These are phyloP conservation scores for Agrilus mali DNA, from an alignment of 2,888 invertebrate genomes.

Conservation along the genomic window DNA sequence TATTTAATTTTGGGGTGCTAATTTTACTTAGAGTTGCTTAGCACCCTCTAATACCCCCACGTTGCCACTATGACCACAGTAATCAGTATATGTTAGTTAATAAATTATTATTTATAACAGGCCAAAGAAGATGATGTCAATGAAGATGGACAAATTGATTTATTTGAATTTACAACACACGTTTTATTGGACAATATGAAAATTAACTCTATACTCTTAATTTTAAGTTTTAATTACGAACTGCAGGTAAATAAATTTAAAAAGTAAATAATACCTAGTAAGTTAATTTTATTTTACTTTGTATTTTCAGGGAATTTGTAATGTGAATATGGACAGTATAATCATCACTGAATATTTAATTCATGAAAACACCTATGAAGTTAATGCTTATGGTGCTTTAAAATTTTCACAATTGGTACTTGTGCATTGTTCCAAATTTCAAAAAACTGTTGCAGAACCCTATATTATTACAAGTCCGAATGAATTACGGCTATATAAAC, in stretches of 20 bases:
- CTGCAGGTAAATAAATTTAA: constrained; percentile 41
- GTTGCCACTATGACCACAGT: too few species aligned
- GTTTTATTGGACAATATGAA: constrained; percentile 38
- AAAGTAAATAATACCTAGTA: neutral
- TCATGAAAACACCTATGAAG: constrained; percentile 28
- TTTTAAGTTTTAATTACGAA: constrained; percentile 48
- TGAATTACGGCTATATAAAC: constrained; percentile 32
- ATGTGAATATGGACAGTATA: constrained; percentile 35
- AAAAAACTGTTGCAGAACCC: constrained; percentile 43
- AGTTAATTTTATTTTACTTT: neutral
- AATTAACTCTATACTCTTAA: constrained; percentile 43
- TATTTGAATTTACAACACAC: constrained; percentile 43
- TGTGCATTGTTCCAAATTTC: constrained; percentile 36
- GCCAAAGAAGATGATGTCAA: constrained; percentile 53
- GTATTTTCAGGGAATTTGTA: constrained; percentile 38
- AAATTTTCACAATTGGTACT: constrained; percentile 37
- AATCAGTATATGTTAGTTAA: constrained; percentile 22
- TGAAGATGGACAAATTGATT: constrained; percentile 50
- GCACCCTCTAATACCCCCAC: too few species aligned
- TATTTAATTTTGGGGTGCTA: too few species aligned
- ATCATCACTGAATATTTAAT: constrained; percentile 18
- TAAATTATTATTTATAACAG: constrained; percentile 32
- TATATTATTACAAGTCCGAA: constrained; percentile 38
- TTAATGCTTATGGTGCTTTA: constrained; percentile 37
- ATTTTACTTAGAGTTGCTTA: too few species aligned